phyloP scores from a whole-genome alignment of 2,113 vertebrate species.

The Crotophaga sulcirostris region DNA sequence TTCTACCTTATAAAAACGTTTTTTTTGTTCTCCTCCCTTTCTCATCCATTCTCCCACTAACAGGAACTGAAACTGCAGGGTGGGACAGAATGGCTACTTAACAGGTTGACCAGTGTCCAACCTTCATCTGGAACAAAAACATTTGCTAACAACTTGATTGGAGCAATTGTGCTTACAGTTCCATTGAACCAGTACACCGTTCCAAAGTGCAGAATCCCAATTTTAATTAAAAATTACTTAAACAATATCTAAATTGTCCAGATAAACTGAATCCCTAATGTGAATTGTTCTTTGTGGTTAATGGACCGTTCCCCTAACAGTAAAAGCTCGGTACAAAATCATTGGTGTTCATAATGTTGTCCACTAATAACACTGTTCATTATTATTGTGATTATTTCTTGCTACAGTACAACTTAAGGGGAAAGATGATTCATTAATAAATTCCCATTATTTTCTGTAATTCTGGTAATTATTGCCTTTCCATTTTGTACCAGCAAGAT shows the following conservation, averaged over 20 bases:
- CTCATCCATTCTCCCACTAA: background rate
- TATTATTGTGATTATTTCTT: conserved; percentile 51
- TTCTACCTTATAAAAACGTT: background rate
- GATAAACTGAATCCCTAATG: conserved; percentile 42
- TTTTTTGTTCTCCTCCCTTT: background rate
- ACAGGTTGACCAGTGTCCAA: background rate
- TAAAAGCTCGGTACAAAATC: conserved; percentile 9
- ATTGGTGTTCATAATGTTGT: conserved; percentile 32
- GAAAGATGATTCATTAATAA: conserved; percentile 63
- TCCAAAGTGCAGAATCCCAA: conserved; percentile 23
- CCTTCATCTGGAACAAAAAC: conserved; percentile 6
- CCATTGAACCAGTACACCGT: background rate
- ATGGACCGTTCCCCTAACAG: conserved; percentile 39
- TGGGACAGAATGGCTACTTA: background rate
- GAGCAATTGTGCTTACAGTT: conserved; percentile 17
- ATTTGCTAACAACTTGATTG: background rate
- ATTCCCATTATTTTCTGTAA: conserved; percentile 65
- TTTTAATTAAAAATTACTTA: conserved; percentile 67
- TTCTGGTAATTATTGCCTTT: conserved; percentile 64
- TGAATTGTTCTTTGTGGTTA: conserved; percentile 46
- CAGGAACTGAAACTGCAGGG: background rate
- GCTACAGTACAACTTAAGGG: background rate
- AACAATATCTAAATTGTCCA: conserved; percentile 50
- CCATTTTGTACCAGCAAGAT: conserved; percentile 35
- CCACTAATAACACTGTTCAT: conserved; percentile 31